Evolutionary conservation across 2,888 invertebrate species (phyloP), one percentile per base, ranked within the genome.

Genomic region (Drosophila neoperkinsi): DNA sequence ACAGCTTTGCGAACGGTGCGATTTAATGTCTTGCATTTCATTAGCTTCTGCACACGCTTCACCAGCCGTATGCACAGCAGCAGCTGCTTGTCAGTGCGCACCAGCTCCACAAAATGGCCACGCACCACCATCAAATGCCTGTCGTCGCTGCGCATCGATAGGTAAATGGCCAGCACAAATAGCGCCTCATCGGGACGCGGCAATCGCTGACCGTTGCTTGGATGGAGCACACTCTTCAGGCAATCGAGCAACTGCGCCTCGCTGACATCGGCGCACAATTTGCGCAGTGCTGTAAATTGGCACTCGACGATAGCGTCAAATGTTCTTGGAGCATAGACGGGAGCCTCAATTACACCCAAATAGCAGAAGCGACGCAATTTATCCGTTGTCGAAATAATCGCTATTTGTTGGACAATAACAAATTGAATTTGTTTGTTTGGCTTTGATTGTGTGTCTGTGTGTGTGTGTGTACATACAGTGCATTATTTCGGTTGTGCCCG

Each of bases 1-100:
- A 93, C 73, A 4, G 93, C 91, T 63, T 92, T 93, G 9, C 91
- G 91, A 0, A 87, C 75, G 0, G 93, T 92, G 46, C 85, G 90
- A 4, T 85, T 90, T 16, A 92, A 81, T 0, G 88, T 81, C 0
- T 81, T 88, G 13, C 80, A 90, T 0, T 83, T 63, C 13, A 81
- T 33, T 4, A 84, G 11, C 4, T 72, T 79, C n/a, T 84, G 90
- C 36, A 93, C 80, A 0, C 76, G 57, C 21, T 74, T 65, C 3
- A 90, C 84, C 70, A 91, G 91, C 62, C 90, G 88, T 25, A 84
- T 79, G 43, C 93, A 92, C 4, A 89, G 50, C 41, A 93, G 89
- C 25, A 93, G 63, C 28, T 93, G 92, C 34, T 84, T 81, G 5
- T 90, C 91, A 4, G 62, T 78, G 46, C 30, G 56, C 9, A 92